phyloP scores from a whole-genome alignment of 2,888 invertebrate genomes.

The Morinoia aosen region DNA sequence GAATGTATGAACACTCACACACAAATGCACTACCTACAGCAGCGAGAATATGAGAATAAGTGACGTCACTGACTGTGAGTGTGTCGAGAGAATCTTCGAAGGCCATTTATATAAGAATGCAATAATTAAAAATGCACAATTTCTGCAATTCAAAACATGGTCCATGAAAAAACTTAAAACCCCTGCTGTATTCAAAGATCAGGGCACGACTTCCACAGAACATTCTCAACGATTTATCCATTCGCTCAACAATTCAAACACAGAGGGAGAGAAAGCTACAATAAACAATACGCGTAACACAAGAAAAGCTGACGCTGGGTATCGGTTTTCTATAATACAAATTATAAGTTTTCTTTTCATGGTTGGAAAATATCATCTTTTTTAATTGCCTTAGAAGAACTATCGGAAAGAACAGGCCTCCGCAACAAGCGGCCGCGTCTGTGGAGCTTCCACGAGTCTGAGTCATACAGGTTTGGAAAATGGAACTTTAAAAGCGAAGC shows the following conservation, averaged over 20 bases:
- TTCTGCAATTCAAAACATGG: not conserved
- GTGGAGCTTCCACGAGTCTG: not conserved
- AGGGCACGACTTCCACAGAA: not conserved
- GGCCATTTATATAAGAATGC: not conserved
- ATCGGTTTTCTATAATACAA: conserved; percentile 49
- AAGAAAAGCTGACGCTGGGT: not conserved
- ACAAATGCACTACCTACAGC: not conserved
- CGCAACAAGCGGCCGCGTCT: not conserved
- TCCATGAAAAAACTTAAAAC: not conserved
- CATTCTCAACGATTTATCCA: not conserved
- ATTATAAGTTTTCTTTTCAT: conserved; percentile 52
- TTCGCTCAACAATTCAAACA: not conserved
- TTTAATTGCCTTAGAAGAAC: conserved; percentile 37
- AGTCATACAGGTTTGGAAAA: not conserved
- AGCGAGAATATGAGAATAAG: not conserved
- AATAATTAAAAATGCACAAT: not conserved
- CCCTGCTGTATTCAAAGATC: not conserved
- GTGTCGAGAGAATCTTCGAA: not conserved
- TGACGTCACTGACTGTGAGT: not conserved
- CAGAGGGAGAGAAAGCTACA: not conserved
- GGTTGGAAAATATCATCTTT: conserved; percentile 18
- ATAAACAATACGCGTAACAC: not conserved
- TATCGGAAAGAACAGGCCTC: conserved; percentile 28
- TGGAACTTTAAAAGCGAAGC: not conserved
- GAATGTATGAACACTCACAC: too few species aligned